Conservation (phyloP, 1,140 invertebrate species). For the Ceratina japonica region DNA sequence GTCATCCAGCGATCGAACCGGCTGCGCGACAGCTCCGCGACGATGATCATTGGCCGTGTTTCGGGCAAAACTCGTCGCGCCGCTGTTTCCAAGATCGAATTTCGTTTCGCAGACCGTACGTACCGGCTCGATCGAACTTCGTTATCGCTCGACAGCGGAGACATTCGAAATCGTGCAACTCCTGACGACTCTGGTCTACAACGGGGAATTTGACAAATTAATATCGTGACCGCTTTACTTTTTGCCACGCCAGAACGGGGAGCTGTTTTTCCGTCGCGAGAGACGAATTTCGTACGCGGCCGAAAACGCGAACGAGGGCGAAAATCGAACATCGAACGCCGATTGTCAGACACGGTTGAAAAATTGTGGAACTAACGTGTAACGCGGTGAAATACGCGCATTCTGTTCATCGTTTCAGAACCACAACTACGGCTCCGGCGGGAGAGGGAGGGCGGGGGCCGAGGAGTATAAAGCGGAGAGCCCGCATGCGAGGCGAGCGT, state of each 20-base stretch:
- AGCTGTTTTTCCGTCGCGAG: neutral
- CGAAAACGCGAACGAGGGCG: neutral
- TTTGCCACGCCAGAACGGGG: neutral
- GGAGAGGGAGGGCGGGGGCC: neutral
- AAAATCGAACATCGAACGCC: neutral
- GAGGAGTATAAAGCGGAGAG: neutral
- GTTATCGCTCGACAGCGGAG: neutral
- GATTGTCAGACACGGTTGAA: too few species aligned
- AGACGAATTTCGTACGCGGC: neutral
- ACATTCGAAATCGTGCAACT: neutral
- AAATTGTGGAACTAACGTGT: neutral
- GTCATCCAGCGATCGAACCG: conserved; percentile 36
- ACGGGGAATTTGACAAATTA: neutral
- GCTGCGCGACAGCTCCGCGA: neutral
- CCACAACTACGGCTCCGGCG: too few species aligned
- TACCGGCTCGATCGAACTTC: neutral
- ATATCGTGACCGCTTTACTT: neutral
- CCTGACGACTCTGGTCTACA: neutral
- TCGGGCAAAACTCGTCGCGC: neutral
- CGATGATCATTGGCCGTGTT: conserved; percentile 6
- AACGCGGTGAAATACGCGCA: neutral
- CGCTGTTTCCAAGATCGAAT: neutral
- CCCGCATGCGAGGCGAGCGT: neutral
- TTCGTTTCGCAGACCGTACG: neutral
- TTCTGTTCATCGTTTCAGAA: neutral